Conservation (phyloP, 2,113 vertebrate genomes). For the Oryzias melastigma region DNA sequence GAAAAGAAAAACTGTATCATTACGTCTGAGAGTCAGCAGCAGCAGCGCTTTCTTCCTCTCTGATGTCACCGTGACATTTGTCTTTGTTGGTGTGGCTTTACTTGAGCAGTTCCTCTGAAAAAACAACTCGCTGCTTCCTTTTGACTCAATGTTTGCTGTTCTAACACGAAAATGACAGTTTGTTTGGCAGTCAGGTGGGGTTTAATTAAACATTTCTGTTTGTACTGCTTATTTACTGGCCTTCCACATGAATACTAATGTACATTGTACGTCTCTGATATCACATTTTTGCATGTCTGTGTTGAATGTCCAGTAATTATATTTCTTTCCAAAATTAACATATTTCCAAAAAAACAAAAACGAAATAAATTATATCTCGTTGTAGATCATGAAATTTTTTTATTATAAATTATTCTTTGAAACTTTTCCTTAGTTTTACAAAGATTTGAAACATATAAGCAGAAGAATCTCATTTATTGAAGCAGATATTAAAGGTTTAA, state of each 20-base stretch:
- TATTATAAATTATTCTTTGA: too few species aligned
- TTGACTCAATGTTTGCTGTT: conserved; percentile 18
- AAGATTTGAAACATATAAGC: not conserved
- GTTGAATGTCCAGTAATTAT: not conserved
- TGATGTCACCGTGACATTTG: too few species aligned
- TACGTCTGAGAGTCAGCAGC: too few species aligned
- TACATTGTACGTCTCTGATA: too few species aligned
- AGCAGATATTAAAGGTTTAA: not conserved
- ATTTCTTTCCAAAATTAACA: not conserved
- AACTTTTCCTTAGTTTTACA: not conserved
- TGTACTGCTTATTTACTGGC: conserved; percentile 17
- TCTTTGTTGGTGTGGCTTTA: too few species aligned
- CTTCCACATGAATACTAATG: too few species aligned
- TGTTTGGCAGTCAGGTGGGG: conserved; percentile 2
- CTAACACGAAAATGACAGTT: conserved; percentile 37
- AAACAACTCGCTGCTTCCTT: conserved; percentile 8
- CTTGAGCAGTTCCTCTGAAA: too few species aligned
- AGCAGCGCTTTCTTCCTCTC: too few species aligned
- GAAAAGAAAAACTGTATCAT: too few species aligned
- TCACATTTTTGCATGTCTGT: too few species aligned
- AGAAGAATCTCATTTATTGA: conserved; percentile 1
- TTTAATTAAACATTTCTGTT: conserved; percentile 28
- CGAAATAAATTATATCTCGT: not conserved
- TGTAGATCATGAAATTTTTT: not conserved
- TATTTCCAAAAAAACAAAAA: not conserved